Evolutionary conservation across 64 coral and sea anemone species (phyloP).

Genomic region (Actinia equina): DNA sequence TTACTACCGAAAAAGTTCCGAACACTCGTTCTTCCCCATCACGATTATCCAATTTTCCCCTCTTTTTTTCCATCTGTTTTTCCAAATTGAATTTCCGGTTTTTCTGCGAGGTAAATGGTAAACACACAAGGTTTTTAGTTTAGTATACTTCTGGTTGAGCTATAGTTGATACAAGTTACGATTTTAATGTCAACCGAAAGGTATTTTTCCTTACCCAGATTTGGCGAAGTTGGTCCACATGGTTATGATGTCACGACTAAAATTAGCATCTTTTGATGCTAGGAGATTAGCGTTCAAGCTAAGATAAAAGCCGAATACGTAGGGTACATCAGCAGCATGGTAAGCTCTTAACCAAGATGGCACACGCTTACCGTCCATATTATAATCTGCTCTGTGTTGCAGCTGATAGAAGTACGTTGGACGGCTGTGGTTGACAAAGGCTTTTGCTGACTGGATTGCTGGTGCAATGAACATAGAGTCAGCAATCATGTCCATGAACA

Average conservation of each 20-base stretch:
- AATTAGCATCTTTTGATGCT: neutral
- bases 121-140: neutral
- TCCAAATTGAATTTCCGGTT: too few relatives aligned
- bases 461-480: slow-evolving; percentile 70
- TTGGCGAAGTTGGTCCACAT: slow-evolving; percentile 60
- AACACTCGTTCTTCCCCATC: too few relatives aligned
- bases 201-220: slow-evolving; percentile 36
- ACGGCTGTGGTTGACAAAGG: slow-evolving; percentile 42
- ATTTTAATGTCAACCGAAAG: neutral
- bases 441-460: slow-evolving; percentile 49
- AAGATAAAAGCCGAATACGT: slow-evolving; percentile 20
- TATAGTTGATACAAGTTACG: neutral
- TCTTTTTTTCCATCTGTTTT: too few relatives aligned
- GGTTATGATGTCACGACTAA: slow-evolving; percentile 31
- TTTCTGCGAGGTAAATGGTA: neutral
- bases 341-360: slow-evolving; percentile 31
- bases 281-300: neutral
- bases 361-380: neutral
- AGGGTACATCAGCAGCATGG: slow-evolving; percentile 32
- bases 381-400: neutral
- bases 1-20: too few relatives aligned
- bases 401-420: slow-evolving; percentile 49
- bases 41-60: too few relatives aligned
- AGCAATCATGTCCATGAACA: slow-evolving; percentile 47
- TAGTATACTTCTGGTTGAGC: too few relatives aligned